Percentiles rank a stretch among this genome's conserved stretches.
Conservation (phyloP, 2,797 vertebrate species). For the Pachyuromys duprasi region DNA sequence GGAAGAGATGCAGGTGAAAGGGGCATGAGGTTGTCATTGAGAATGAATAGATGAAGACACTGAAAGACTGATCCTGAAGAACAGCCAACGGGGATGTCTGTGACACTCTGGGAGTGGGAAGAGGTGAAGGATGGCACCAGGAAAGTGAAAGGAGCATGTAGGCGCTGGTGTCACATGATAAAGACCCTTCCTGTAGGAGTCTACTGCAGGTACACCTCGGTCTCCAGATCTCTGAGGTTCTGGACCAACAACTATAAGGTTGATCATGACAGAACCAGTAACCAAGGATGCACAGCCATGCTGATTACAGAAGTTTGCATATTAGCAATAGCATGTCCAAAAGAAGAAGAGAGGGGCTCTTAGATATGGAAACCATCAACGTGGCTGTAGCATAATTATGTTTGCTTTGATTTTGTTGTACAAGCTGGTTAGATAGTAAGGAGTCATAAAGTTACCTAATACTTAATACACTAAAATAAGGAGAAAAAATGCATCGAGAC, state of each 20-base stretch:
- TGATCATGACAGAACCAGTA: background rate
- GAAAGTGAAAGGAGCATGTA: background rate
- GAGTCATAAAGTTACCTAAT: background rate
- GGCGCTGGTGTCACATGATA: background rate
- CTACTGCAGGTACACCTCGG: background rate
- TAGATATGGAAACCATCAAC: background rate
- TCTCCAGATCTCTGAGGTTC: background rate
- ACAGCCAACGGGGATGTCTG: background rate
- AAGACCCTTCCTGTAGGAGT: background rate
- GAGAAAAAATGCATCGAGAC: background rate
- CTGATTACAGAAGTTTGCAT: background rate
- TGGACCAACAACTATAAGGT: background rate
- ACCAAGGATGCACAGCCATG: background rate
- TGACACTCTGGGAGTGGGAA: background rate
- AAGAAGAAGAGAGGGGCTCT: background rate
- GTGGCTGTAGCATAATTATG: background rate
- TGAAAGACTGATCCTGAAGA: background rate
- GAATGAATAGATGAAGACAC: background rate
- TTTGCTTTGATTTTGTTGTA: slow-evolving; percentile 6
- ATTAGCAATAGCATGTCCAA: background rate
- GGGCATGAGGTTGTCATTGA: background rate
- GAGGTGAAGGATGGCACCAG: background rate
- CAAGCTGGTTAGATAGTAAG: background rate
- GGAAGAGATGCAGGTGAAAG: background rate
- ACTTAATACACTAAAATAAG: background rate